Evolutionary conservation across 2,888 invertebrate species (phyloP), one percentile per base, ranked within the genome.

Genomic region (Pammene aurita): DNA sequence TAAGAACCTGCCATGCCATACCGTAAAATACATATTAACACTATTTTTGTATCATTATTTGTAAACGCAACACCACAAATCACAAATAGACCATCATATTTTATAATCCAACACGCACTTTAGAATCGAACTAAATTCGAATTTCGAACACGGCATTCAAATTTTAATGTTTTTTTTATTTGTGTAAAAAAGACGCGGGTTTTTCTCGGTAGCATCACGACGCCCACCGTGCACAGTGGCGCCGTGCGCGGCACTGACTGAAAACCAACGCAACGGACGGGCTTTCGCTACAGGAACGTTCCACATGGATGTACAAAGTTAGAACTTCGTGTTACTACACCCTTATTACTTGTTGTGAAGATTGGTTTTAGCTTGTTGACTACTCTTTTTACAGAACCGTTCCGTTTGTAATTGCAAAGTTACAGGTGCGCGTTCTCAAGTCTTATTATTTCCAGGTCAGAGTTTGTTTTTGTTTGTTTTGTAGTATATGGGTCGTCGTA

Each of bases 161-260:
- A 60, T 60, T 55, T 50, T 60, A 46, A 44, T 34, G 72, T 73
- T 76, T 73, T 74, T 75, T 71, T 72, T 66, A 70, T 73, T 76
- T 76, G 74, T 75, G 74, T 74, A 73, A 72, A 74, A n/a, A 83
- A 82, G 76, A 76, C 84, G 84, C 86, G 86, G 81, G 72, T 78
- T 74, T 75, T 77, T 75, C 74, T 75, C 72, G 75, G 76, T 82
- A 84, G 86, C 85, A 84, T 81, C 83, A 84, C 86, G 85, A 85
- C 90, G 89, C 86, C 86, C 85, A 83, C 90, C 89, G 84, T 77
- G 85, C 80, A 85, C 81, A 85, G 89, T 88, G 91, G 90, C 91
- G 92, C 90, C 90, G 81, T 89, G 85, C 81, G 84, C 89, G 89
- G 88, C 89, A 92, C 92, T 92, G 91, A 78, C 84, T 82, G 81